Percentiles rank a stretch among this genome's conserved stretches.
phyloP scores from a whole-genome alignment of 2,797 vertebrate genomes.

The Syndactyla subalaris region DNA sequence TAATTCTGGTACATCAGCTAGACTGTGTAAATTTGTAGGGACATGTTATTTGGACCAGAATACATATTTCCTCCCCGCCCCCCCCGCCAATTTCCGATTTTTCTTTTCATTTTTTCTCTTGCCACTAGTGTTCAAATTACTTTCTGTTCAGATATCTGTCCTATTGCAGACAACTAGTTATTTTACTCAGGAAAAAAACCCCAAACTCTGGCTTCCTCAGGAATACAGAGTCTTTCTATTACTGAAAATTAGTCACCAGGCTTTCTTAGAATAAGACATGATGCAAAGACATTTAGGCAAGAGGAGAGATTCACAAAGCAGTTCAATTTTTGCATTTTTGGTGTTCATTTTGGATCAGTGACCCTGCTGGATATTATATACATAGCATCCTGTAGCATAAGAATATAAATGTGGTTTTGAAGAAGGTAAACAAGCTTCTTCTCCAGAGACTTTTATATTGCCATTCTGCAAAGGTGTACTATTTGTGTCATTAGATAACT shows the following conservation, averaged over 20 bases:
- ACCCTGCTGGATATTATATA: not conserved
- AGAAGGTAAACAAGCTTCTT: not conserved
- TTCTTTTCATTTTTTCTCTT: not conserved
- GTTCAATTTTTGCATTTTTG: not conserved
- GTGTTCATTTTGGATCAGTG: not conserved
- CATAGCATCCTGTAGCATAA: not conserved
- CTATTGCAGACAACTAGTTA: not conserved
- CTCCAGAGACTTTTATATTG: not conserved
- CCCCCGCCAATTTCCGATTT: not conserved
- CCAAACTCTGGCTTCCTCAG: not conserved
- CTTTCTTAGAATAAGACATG: not conserved
- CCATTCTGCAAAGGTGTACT: not conserved
- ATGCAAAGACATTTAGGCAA: not conserved
- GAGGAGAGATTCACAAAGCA: not conserved
- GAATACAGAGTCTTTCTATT: not conserved
- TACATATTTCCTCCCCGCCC: not conserved
- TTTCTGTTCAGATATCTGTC: not conserved
- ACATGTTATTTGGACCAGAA: not conserved
- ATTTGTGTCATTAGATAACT: not conserved
- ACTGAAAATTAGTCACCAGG: not conserved
- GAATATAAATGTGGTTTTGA: not conserved
- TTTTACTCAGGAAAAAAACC: not conserved
- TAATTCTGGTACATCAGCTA: constrained; percentile 33
- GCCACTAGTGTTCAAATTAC: not conserved
- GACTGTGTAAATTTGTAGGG: not conserved